Evolutionary conservation across 2,113 vertebrate species (phyloP).

Genomic region (Copsychus sechellarum): DNA sequence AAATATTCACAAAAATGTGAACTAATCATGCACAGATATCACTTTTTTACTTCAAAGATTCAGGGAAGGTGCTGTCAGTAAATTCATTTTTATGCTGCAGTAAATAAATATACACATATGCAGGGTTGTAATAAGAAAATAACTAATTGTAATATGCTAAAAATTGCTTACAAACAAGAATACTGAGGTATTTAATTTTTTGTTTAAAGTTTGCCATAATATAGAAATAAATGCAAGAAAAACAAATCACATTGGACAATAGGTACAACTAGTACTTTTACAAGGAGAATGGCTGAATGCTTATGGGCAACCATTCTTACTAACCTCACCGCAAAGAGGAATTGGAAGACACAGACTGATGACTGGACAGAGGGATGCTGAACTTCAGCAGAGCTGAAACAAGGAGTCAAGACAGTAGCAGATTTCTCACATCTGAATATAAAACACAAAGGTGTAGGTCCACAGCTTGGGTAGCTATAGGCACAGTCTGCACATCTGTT

Average conservation of each 20-base stretch:
- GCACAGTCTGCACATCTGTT: not conserved
- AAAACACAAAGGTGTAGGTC: not conserved
- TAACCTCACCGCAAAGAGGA: not conserved
- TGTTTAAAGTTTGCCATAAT: not conserved
- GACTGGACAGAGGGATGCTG: not conserved
- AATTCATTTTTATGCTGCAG: not conserved
- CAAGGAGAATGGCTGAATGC: not conserved
- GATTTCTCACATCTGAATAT: not conserved
- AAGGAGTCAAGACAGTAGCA: not conserved
- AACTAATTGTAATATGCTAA: not conserved
- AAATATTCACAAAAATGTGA: not conserved
- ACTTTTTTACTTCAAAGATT: not conserved
- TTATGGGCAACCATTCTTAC: not conserved
- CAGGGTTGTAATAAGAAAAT: not conserved
- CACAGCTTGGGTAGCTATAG: not conserved
- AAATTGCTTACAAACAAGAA: not conserved
- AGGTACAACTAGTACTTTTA: not conserved
- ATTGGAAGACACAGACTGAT: not conserved
- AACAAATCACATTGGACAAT: not conserved
- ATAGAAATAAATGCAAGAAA: not conserved
- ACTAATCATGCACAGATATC: not conserved
- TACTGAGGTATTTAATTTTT: not conserved
- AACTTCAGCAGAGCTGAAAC: not conserved
- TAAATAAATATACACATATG: not conserved
- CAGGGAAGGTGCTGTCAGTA: not conserved